Conservation (phyloP, 1,140 invertebrate genomes). For the Aphaenogaster floridana region DNA sequence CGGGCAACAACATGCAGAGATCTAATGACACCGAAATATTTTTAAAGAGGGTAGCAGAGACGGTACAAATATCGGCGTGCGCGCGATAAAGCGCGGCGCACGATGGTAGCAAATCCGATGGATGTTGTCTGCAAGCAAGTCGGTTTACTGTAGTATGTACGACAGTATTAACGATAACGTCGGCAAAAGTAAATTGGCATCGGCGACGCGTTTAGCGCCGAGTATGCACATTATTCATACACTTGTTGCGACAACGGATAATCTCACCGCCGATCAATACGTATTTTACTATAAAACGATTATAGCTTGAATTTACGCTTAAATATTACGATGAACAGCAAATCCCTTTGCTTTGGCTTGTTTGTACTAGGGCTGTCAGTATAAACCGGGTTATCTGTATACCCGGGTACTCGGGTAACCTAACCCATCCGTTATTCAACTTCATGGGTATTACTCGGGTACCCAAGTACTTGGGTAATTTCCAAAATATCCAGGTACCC, state of each 20-base stretch:
- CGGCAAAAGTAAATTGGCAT: conserved; percentile 12
- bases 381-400: no score
- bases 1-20: not conserved
- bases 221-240: conserved; percentile 31
- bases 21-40: conserved; percentile 22
- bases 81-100: not conserved
- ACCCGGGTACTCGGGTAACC: no score
- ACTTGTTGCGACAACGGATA: conserved; percentile 46
- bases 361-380: not conserved
- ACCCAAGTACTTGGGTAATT: no score
- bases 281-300: conserved; percentile 12
- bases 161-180: conserved; percentile 36
- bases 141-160: conserved; percentile 7
- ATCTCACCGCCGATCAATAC: not conserved
- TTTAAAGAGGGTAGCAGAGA: not conserved
- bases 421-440: no score
- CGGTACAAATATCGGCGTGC: not conserved
- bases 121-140: conserved; percentile 8
- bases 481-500: no score
- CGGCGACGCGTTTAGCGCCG: not conserved
- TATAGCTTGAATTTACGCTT: not conserved
- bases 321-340: not conserved
- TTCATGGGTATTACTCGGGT: no score
- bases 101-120: conserved; percentile 13
- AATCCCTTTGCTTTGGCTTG: not conserved